Evolutionary conservation across 2,113 vertebrate genomes (phyloP).

Genomic region (Zosterops japonicus): DNA sequence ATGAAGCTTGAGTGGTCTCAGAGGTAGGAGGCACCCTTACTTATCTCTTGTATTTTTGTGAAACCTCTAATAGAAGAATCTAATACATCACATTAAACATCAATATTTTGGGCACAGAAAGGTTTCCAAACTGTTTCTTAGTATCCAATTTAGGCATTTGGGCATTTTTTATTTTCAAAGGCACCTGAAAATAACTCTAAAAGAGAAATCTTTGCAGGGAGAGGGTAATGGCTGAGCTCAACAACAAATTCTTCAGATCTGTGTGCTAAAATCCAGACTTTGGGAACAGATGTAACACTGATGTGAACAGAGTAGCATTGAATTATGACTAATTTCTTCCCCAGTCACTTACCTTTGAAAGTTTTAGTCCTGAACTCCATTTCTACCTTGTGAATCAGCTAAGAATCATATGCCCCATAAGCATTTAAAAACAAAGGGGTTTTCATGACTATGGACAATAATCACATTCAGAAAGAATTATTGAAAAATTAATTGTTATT

Average conservation of each 20-base stretch:
- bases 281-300: background rate
- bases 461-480: background rate
- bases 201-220: background rate
- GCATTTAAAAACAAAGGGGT: background rate
- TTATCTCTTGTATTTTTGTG: background rate
- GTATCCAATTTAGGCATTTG: background rate
- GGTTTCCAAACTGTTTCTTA: background rate
- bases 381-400: background rate
- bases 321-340: background rate
- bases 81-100: background rate
- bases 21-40: background rate
- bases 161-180: background rate
- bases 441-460: background rate
- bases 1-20: background rate
- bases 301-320: background rate
- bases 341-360: background rate
- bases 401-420: background rate
- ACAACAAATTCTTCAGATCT: background rate
- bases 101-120: background rate
- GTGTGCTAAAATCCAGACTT: background rate
- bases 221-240: background rate
- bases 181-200: background rate
- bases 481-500: background rate
- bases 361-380: background rate
- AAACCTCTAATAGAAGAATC: background rate